Evolutionary conservation across 2,888 invertebrate species (phyloP), one percentile per base, ranked within the genome.

Genomic region (Synergus umbraculus): DNA sequence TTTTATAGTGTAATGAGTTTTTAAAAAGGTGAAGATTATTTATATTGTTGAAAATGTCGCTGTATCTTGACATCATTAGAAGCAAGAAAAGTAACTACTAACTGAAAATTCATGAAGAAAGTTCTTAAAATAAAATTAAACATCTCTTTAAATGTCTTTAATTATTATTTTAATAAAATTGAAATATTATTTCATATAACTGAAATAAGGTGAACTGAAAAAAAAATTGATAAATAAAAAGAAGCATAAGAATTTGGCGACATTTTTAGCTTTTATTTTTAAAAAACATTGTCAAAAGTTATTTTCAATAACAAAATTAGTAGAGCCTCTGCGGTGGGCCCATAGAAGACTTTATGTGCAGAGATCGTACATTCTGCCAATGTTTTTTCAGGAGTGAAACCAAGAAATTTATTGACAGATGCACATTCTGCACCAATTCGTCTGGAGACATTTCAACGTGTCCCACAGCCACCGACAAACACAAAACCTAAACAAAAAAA

Each of bases 281-380:
- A 49, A 65, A 64, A 66, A 66, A 66, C 43, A 66, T 54, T 54
- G 9, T n/a, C 37, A 8, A 8, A 15, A 10, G 22, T 67, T 73
- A 37, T 67, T 10, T 77, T 79, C 80, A 67, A 78, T 77, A 69
- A n/a, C 66, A 69, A 80, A 13, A 82, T 96, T 97, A 99, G 94
- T 99, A 99, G 92, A 99, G 94, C 93, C 99, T 96, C 93, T 99
- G 98, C 89, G 98, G 96, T 86, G 97, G 97, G 89, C 99, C 99
- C 99, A 99, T 99, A 15, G 99, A 97, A 76, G 98, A 98, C 94
- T 99, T 99, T 92, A 99, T 97, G 93, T 99, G 98, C 83, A 99
- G 95, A 15, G 99, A 98, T 80, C 98, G 95, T 46, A 99, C 99
- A 90, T 99, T 99, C 93, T 99, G 99, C 99, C 99, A 99, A 93